Conservation (phyloP, 2,888 invertebrate genomes). For the Megaustenia siamemsis region DNA sequence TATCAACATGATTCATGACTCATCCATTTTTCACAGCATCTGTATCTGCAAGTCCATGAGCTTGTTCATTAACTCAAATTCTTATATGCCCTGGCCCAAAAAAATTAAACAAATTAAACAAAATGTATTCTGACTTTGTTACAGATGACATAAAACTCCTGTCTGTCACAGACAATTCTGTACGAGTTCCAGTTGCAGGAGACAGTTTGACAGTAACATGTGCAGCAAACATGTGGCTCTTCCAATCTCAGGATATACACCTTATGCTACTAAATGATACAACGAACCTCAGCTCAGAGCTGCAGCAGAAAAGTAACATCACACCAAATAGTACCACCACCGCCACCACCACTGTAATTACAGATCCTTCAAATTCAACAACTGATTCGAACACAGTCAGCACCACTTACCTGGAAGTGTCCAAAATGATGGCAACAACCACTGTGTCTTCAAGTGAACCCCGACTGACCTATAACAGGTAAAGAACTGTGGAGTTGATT, state of each 20-base stretch:
- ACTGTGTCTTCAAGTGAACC: background rate
- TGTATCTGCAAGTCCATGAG: no score
- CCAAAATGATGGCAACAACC: background rate
- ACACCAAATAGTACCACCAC: background rate
- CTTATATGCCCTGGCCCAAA: no score
- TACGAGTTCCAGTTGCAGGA: slow-evolving; percentile 24
- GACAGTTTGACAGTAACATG: slow-evolving; percentile 51
- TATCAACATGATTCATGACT: no score
- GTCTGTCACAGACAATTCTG: slow-evolving; percentile 32
- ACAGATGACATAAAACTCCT: slow-evolving; percentile 34
- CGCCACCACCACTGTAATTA: background rate
- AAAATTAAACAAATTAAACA: no score
- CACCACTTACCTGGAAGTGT: background rate
- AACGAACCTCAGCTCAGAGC: background rate
- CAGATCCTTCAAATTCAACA: background rate
- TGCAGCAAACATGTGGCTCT: slow-evolving; percentile 54
- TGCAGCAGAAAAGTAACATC: background rate
- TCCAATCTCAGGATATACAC: slow-evolving; percentile 37
- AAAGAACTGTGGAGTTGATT: background rate
- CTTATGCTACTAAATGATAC: background rate
- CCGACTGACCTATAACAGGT: background rate
- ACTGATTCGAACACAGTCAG: background rate
- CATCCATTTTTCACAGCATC: no score
- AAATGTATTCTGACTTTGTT: no score
- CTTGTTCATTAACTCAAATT: no score